phyloP scores from a whole-genome alignment of 2,797 vertebrate species.

The Borostomias antarcticus region DNA sequence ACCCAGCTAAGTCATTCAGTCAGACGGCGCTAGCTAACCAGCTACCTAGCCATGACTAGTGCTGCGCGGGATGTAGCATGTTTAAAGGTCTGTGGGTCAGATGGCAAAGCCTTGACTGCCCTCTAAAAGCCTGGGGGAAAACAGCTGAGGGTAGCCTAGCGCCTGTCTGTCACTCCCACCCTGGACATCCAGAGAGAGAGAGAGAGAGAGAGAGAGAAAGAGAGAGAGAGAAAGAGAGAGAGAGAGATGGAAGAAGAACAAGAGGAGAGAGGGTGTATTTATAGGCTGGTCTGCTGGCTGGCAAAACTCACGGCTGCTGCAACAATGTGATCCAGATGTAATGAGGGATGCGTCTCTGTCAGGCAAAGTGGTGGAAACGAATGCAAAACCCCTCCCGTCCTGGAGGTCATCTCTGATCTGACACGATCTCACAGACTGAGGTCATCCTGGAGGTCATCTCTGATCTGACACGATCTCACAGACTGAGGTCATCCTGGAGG shows the following conservation, averaged over 20 bases:
- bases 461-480: too few species aligned
- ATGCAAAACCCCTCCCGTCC: too few species aligned
- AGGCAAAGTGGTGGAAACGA: too few species aligned
- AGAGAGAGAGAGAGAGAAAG: background rate
- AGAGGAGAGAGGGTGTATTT: background rate
- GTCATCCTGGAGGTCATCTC: too few species aligned
- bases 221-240: conserved; percentile 33
- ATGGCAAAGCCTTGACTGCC: background rate
- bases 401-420: too few species aligned
- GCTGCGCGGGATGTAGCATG: background rate
- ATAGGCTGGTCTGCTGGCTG: background rate
- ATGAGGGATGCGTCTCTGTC: background rate
- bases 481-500: too few species aligned
- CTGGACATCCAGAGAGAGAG: too few species aligned
- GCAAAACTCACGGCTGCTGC: too few species aligned
- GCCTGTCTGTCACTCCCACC: conserved; percentile 11
- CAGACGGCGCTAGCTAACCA: background rate
- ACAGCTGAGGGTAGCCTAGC: conserved; percentile 5
- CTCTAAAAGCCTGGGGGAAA: background rate
- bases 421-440: too few species aligned
- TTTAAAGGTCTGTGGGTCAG: conserved; percentile 6
- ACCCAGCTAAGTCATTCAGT: too few species aligned
- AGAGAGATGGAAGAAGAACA: conserved; percentile 7
- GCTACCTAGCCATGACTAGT: background rate
- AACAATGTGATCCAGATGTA: background rate